phyloP scores from a whole-genome alignment of 2,888 invertebrate genomes.

The Drosophila mettleri region DNA sequence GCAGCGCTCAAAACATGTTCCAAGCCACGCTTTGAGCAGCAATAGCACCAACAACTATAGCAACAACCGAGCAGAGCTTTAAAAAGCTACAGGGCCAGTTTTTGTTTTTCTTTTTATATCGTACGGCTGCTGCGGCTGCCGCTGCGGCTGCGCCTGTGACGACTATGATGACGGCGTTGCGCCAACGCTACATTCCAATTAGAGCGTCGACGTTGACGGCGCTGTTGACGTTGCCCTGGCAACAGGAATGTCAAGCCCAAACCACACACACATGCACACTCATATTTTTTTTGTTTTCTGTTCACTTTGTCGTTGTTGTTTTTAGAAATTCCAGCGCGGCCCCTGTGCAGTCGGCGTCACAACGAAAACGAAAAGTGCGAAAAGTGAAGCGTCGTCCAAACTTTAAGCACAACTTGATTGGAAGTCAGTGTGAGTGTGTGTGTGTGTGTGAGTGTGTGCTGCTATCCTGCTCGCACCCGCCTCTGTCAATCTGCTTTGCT shows the following conservation, averaged over 20 bases:
- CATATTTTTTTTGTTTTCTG: conserved; percentile 14
- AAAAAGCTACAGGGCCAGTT: conserved; percentile 71
- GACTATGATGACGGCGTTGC: conserved; percentile 25
- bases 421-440: conserved; percentile 3
- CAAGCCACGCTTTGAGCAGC: conserved; percentile 55
- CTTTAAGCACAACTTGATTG: conserved; percentile 42
- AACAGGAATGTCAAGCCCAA: conserved; percentile 69
- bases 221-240: conserved; percentile 46
- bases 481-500: not conserved
- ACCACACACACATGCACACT: conserved; percentile 12
- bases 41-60: conserved; percentile 25
- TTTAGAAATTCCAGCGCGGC: conserved; percentile 64
- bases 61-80: conserved; percentile 39
- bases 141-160: conserved; percentile 59
- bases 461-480: conserved; percentile 2
- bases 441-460: conserved; percentile 1
- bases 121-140: conserved; percentile 45
- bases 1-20: conserved; percentile 60
- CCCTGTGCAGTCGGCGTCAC: conserved; percentile 41
- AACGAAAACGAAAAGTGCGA: conserved; percentile 80
- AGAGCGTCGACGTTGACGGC: conserved; percentile 48
- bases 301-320: conserved; percentile 25
- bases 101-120: conserved; percentile 20
- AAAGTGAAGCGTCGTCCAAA: conserved; percentile 72
- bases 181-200: conserved; percentile 65